Evolutionary conservation across 2,888 invertebrate genomes (phyloP).

Genomic region (Ametastegia equiseti): DNA sequence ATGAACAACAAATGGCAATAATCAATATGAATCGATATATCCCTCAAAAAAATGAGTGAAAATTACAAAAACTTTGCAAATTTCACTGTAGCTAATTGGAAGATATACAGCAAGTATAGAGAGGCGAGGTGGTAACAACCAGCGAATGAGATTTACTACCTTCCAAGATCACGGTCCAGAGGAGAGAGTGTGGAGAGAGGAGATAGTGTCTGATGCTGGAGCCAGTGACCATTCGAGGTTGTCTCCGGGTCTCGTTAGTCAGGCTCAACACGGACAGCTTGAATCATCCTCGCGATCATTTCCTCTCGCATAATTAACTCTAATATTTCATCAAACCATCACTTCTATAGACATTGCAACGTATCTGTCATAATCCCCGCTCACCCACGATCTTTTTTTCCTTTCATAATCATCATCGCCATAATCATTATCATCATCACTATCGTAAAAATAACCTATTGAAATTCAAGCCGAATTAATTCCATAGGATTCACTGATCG

Average conservation of each 20-base stretch:
- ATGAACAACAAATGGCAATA: no score
- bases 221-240: slow-evolving; percentile 61
- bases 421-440: no score
- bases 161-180: slow-evolving; percentile 43
- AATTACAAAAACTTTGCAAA: no score
- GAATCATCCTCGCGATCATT: slow-evolving; percentile 55
- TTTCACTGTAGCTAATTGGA: no score
- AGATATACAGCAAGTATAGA: not conserved
- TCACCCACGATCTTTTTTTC: not conserved
- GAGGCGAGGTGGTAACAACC: not conserved
- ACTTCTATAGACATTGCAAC: not conserved
- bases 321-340: not conserved
- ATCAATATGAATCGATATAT: no score
- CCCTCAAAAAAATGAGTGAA: no score
- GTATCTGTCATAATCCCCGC: not conserved
- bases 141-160: not conserved
- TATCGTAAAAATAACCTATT: no score
- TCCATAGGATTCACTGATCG: no score
- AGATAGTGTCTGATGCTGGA: slow-evolving; percentile 41
- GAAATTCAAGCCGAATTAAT: no score
- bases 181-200: slow-evolving; percentile 48
- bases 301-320: not conserved
- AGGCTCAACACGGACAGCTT: slow-evolving; percentile 65
- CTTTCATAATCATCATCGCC: no score
- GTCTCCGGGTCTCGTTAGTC: slow-evolving; percentile 59